These are phyloP conservation scores for Sussaba pulchella DNA, from an alignment of 2,888 invertebrate genomes.

Conservation along the genomic window DNA sequence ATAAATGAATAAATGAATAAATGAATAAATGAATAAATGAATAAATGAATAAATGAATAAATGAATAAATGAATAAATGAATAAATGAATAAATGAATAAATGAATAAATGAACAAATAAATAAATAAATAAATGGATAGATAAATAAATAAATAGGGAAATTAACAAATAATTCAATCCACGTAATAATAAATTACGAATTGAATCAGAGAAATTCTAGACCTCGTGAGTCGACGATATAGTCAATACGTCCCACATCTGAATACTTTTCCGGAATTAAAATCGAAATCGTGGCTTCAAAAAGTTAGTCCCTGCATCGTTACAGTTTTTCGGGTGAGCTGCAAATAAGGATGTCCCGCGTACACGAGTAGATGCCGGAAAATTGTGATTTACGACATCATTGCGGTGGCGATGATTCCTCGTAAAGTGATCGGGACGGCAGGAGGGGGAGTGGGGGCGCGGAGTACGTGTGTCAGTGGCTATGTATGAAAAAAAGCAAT, in stretches of 20 bases:
- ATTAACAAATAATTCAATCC: background rate
- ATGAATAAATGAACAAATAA: no score
- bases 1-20: no score
- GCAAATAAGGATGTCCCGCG: slow-evolving; percentile 33
- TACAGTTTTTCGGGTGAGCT: slow-evolving; percentile 31
- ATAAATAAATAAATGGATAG: no score
- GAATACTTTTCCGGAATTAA: background rate
- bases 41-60: no score
- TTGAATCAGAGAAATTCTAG: background rate
- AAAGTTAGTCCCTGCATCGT: background rate
- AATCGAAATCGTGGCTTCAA: no score
- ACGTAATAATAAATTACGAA: no score
- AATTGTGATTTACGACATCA: slow-evolving; percentile 74
- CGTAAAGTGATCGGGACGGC: slow-evolving; percentile 73
- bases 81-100: no score
- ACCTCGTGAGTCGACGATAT: no score
- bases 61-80: no score
- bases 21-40: no score
- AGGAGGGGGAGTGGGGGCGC: no score
- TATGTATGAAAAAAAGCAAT: slow-evolving; percentile 65
- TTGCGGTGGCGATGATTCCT: slow-evolving; percentile 71
- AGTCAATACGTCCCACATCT: background rate
- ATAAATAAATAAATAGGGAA: background rate
- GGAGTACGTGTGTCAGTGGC: slow-evolving; percentile 51
- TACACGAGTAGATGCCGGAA: slow-evolving; percentile 32